Evolutionary conservation across 2,888 invertebrate genomes (phyloP).

Genomic region (Acholoe squamosa): DNA sequence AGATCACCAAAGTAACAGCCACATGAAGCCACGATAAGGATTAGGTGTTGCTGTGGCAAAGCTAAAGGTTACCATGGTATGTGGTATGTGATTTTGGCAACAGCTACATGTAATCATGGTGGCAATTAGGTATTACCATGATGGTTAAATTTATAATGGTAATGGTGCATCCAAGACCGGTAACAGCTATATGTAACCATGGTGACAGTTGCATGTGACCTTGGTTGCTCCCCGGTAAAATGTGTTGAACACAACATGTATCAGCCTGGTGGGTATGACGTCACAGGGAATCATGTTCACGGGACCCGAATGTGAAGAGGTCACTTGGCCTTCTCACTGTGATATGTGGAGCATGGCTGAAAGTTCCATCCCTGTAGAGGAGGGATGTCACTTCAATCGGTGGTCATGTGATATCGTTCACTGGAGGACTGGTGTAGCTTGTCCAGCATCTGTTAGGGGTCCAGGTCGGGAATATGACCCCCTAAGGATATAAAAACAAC

Average conservation of each 20-base stretch:
- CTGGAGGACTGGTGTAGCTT: constrained; percentile 26
- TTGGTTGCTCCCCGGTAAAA: constrained; percentile 2
- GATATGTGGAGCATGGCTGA: neutral
- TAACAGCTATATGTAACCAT: too few relatives aligned
- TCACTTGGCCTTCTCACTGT: neutral
- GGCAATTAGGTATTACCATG: too few relatives aligned
- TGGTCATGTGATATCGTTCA: neutral
- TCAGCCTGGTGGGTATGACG: constrained; percentile 37
- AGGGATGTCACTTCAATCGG: constrained; percentile 6
- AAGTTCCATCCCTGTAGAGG: neutral
- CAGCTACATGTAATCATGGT: too few relatives aligned
- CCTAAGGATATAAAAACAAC: constrained; percentile 21
- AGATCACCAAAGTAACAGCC: too few relatives aligned
- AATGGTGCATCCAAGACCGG: too few relatives aligned
- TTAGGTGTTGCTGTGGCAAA: too few relatives aligned
- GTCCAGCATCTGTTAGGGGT: constrained; percentile 9
- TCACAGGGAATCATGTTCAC: constrained; percentile 40
- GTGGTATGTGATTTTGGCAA: too few relatives aligned
- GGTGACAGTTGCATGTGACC: neutral
- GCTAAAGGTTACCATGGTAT: too few relatives aligned
- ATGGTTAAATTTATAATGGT: too few relatives aligned
- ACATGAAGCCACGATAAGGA: too few relatives aligned
- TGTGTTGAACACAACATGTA: constrained; percentile 52
- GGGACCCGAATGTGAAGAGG: neutral
- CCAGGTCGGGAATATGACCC: constrained; percentile 57